Conservation (phyloP, 2,888 invertebrate genomes). For the Panorpa germanica region DNA sequence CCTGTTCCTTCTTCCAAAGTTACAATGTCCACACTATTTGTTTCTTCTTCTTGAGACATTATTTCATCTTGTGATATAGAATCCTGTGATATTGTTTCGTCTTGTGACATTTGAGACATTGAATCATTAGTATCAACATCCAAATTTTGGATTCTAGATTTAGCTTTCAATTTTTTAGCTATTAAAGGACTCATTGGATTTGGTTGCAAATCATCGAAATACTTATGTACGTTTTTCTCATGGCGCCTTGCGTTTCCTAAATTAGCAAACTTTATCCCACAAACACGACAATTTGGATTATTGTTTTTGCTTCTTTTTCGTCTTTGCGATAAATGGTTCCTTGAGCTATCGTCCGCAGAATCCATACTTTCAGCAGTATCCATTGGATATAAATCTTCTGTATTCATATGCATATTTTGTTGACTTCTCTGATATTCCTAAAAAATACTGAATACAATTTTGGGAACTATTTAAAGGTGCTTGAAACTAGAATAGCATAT, state of each 20-base stretch:
- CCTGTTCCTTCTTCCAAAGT: conserved; percentile 22
- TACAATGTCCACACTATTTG: neutral
- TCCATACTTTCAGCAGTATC: too few species aligned
- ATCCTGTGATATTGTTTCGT: neutral
- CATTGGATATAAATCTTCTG: too few species aligned
- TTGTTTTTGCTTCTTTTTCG: too few species aligned
- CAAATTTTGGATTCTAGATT: too few species aligned
- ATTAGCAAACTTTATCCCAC: conserved; percentile 24
- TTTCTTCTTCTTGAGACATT: neutral
- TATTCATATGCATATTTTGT: too few species aligned
- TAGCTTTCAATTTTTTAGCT: conserved; percentile 12
- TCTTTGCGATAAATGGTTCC: too few species aligned
- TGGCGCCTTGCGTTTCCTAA: conserved; percentile 25
- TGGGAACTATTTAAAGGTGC: too few species aligned
- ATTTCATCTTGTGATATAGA: neutral
- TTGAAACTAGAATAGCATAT: too few species aligned
- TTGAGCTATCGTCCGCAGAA: too few species aligned
- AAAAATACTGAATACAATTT: too few species aligned
- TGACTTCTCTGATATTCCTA: too few species aligned
- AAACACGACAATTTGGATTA: conserved; percentile 21
- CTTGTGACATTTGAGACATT: conserved; percentile 8
- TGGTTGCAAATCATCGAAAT: conserved; percentile 17
- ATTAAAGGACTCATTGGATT: conserved; percentile 5
- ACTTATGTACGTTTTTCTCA: conserved; percentile 24
- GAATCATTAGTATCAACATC: conserved; percentile 16